phyloP scores from a whole-genome alignment of 2,797 vertebrate species.

The Melanotaenia parkinsoni region DNA sequence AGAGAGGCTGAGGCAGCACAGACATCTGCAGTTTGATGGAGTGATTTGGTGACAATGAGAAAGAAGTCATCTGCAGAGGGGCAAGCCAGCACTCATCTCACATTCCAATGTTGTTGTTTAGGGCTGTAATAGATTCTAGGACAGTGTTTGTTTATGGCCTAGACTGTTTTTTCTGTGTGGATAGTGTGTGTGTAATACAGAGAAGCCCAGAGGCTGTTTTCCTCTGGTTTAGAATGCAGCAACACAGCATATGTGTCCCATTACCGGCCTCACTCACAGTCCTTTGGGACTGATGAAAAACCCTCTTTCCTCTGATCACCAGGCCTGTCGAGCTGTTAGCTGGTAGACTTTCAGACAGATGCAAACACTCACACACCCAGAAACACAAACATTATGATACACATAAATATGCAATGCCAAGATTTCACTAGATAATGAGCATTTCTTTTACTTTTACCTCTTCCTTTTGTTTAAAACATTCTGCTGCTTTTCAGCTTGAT shows the following conservation, averaged over 20 bases:
- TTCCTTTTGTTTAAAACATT: slow-evolving; percentile 22
- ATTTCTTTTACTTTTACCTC: slow-evolving; percentile 40
- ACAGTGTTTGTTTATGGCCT: slow-evolving; percentile 65
- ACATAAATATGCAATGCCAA: slow-evolving; percentile 63
- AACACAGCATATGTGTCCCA: slow-evolving; percentile 75
- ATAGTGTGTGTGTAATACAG: slow-evolving; percentile 59
- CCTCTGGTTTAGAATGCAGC: slow-evolving; percentile 68
- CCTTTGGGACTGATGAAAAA: slow-evolving; percentile 78
- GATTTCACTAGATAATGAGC: slow-evolving; percentile 56
- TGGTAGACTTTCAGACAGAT: slow-evolving; percentile 48
- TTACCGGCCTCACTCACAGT: slow-evolving; percentile 68
- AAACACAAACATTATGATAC: slow-evolving; percentile 44
- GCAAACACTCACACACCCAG: slow-evolving; percentile 23
- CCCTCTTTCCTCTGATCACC: slow-evolving; percentile 73
- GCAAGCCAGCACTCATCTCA: slow-evolving; percentile 36
- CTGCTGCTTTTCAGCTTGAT: slow-evolving; percentile 49
- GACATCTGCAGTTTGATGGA: slow-evolving; percentile 57
- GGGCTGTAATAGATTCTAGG: slow-evolving; percentile 62
- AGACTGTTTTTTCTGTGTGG: slow-evolving; percentile 38
- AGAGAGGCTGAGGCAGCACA: slow-evolving; percentile 51
- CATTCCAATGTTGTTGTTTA: slow-evolving; percentile 54
- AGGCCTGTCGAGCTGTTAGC: slow-evolving; percentile 66
- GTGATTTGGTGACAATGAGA: slow-evolving; percentile 50
- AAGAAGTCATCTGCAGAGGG: slow-evolving; percentile 49
- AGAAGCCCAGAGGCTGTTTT: slow-evolving; percentile 76